Evolutionary conservation across 2,797 vertebrate species (phyloP).

Genomic region (Adelosebastes latens): DNA sequence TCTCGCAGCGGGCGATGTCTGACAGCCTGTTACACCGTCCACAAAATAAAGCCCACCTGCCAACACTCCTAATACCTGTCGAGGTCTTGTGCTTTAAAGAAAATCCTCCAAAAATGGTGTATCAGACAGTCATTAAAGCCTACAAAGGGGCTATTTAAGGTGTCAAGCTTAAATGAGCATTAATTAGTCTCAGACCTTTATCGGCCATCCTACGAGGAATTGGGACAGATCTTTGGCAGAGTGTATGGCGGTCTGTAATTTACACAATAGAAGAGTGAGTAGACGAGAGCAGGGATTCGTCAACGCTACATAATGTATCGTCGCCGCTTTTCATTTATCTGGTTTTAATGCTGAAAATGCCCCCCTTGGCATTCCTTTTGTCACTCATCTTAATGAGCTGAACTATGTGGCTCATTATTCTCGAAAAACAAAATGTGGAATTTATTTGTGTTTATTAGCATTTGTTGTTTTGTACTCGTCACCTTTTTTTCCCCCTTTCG

Average conservation of each 20-base stretch:
- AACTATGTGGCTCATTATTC: conserved; percentile 4
- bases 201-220: neutral
- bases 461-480: neutral
- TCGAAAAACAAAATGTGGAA: neutral
- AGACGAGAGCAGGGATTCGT: neutral
- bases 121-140: neutral
- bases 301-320: neutral
- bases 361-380: neutral
- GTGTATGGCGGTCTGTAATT: neutral
- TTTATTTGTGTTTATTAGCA: neutral
- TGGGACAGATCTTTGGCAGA: neutral
- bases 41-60: conserved; percentile 41
- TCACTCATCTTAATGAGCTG: conserved; percentile 25
- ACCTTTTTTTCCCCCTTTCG: neutral
- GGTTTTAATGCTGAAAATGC: neutral
- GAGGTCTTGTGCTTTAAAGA: neutral
- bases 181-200: conserved; percentile 25
- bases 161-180: neutral
- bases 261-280: neutral
- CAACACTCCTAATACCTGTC: conserved; percentile 6
- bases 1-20: conserved; percentile 64
- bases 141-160: neutral
- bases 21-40: conserved; percentile 44
- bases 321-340: neutral
- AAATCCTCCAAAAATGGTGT: neutral